phyloP scores from a whole-genome alignment of 1,140 invertebrate genomes.

The Sinella curviseta region DNA sequence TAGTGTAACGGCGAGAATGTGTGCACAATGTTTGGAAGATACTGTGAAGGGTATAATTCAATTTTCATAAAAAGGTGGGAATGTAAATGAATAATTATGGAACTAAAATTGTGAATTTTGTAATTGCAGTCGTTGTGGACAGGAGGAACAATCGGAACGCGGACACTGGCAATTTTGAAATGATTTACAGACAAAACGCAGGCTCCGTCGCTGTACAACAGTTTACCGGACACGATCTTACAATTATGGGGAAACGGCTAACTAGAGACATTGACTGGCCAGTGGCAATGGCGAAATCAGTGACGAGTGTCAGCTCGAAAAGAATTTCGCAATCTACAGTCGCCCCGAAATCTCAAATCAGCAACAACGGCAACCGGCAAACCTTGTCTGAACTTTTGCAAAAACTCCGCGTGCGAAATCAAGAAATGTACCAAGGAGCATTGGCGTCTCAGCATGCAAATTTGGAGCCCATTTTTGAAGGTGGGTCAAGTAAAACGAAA shows the following conservation, averaged over 20 bases:
- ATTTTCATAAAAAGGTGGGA: too few species aligned
- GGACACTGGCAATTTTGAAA: conserved; percentile 81
- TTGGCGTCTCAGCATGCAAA: background rate
- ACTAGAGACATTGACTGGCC: conserved; percentile 47
- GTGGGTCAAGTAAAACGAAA: background rate
- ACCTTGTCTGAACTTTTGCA: conserved; percentile 6
- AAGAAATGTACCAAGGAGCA: conserved; percentile 2
- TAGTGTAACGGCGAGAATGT: conserved; percentile 81
- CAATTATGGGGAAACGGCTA: conserved; percentile 66
- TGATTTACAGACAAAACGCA: conserved; percentile 71
- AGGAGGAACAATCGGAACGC: conserved; percentile 72
- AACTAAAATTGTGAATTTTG: background rate
- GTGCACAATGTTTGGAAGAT: conserved; percentile 84
- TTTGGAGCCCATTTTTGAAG: background rate
- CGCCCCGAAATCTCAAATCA: background rate
- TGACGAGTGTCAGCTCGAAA: background rate
- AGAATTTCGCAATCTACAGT: background rate
- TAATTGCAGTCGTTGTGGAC: conserved; percentile 83
- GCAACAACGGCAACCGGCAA: background rate
- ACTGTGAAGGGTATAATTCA: conserved; percentile 77
- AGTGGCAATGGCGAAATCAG: conserved; percentile 27
- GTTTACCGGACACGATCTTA: conserved; percentile 76
- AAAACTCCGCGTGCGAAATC: conserved; percentile 8
- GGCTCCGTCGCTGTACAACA: conserved; percentile 65
- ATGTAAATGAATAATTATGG: too few species aligned